Percentiles rank a stretch among this genome's conserved stretches.
Evolutionary conservation across 2,888 invertebrate species (phyloP).

Genomic region (Leistus spinibarbis): DNA sequence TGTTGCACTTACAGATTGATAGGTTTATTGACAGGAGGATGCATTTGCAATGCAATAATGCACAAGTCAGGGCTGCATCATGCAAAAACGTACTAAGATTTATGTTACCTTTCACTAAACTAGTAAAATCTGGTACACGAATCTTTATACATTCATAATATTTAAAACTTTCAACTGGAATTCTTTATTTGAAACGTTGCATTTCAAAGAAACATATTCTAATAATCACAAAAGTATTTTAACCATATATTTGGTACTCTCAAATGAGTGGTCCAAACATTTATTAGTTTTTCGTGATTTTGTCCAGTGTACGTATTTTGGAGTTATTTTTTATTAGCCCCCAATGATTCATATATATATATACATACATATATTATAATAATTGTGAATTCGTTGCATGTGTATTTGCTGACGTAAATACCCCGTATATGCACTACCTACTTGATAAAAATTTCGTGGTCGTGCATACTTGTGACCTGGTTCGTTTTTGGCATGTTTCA

Average conservation of each 20-base stretch:
- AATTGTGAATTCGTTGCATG: neutral
- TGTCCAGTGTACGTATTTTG: too few species aligned
- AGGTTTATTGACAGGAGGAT: neutral
- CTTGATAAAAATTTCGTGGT: neutral
- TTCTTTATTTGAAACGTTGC: too few species aligned
- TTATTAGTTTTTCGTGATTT: too few species aligned
- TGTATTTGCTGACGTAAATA: neutral
- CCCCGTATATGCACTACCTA: neutral
- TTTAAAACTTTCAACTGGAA: too few species aligned
- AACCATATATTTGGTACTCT: too few species aligned
- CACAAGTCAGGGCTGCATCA: conserved; percentile 15
- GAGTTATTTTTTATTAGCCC: too few species aligned
- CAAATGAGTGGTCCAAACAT: too few species aligned
- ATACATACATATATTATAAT: neutral
- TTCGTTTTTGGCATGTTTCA: neutral
- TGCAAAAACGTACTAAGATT: neutral
- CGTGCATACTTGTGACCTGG: neutral
- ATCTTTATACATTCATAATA: too few species aligned
- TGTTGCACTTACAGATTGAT: neutral
- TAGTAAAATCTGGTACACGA: too few species aligned
- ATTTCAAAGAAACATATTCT: too few species aligned
- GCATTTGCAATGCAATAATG: neutral
- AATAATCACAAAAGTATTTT: too few species aligned
- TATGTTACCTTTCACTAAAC: too few species aligned
- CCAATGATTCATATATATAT: neutral